A percentile compares a stretch with the other conserved stretches of the same genome.
Evolutionary conservation across 2,113 vertebrate genomes (phyloP).

Genomic region (Alectura lathami): DNA sequence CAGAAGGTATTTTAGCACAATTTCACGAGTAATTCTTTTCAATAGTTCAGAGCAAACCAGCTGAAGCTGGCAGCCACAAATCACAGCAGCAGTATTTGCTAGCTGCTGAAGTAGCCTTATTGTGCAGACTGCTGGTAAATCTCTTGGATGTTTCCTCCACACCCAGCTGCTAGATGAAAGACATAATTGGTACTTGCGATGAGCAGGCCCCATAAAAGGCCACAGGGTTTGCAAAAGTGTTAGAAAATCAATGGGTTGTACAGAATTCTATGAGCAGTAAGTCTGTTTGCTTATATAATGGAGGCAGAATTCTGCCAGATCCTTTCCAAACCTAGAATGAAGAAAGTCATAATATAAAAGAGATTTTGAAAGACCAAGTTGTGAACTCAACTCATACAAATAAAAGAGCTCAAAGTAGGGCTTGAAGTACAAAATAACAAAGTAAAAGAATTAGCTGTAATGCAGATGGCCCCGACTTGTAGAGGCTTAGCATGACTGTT

Average conservation of each 20-base stretch:
- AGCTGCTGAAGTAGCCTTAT: background rate
- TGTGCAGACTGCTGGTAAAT: constrained; percentile 24
- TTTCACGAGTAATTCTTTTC: background rate
- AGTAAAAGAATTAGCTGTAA: background rate
- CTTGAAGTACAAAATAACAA: background rate
- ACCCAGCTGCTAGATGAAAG: background rate
- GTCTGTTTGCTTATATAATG: background rate
- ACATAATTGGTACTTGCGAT: background rate
- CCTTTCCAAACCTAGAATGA: background rate
- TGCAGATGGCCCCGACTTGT: background rate
- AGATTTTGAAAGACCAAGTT: background rate
- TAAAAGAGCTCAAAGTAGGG: background rate
- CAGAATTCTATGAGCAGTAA: background rate
- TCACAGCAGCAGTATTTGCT: background rate
- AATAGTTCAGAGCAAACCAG: background rate
- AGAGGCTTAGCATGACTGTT: background rate
- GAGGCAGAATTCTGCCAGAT: background rate
- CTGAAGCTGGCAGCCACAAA: background rate
- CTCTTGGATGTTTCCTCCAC: background rate
- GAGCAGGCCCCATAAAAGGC: background rate
- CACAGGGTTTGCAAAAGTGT: constrained; percentile 1
- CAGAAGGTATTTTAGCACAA: background rate
- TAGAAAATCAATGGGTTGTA: background rate
- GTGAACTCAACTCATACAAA: background rate
- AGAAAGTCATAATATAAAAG: background rate